Base-by-base conservation (phyloP, 2,113 vertebrate genomes). In the Hassar affinis region DNA sequence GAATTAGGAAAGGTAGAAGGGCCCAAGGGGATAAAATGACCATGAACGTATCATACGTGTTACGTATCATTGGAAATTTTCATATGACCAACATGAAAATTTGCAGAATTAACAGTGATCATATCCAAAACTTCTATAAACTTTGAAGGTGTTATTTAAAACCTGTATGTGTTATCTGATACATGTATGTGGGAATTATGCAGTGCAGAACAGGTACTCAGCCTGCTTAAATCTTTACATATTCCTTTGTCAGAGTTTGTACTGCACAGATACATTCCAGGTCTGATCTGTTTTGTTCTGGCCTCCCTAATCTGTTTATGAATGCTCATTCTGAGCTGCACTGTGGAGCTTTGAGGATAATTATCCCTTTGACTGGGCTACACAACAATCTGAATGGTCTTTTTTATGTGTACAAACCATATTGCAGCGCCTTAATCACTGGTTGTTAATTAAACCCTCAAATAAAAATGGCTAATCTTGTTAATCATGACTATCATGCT, bases 251-350 rank as follows among this genome's bases (percentile, higher is more conserved):
- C 14, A 54, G n/a, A 18, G 30, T 5, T 12, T 25, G 45, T 14
- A 18, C 61, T 68, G 61, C 30, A 69, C 8, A 18, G 7, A 38
- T 38, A 25, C 49, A 25, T 22, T 64, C 25, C 57, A 51, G 62
- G 1, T 81, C 75, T 57, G 12, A 78, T 82, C 69, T 71, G 10
- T 25, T 42, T 61, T 56, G 66, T 78, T 61, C 61, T 27, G 14
- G 35, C 22, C 20, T 68, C 22, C 18, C 15, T 62, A 56, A 84
- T 81, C 75, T 59, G 7, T 51, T 82, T 82, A 78, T 14, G 4
- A 49, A 18, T 78, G 52, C 72, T 84, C 77, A 57, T 75, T 75
- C 66, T 83, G 52, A 76, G 12, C 18, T n/a, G 12, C n/a, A n/a
- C 11, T 25, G 6, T 59, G 11, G 42, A 61, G 35, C 62, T 82